Evolutionary conservation across 2,113 vertebrate genomes (phyloP).

Genomic region (Ramphastos sulfuratus): DNA sequence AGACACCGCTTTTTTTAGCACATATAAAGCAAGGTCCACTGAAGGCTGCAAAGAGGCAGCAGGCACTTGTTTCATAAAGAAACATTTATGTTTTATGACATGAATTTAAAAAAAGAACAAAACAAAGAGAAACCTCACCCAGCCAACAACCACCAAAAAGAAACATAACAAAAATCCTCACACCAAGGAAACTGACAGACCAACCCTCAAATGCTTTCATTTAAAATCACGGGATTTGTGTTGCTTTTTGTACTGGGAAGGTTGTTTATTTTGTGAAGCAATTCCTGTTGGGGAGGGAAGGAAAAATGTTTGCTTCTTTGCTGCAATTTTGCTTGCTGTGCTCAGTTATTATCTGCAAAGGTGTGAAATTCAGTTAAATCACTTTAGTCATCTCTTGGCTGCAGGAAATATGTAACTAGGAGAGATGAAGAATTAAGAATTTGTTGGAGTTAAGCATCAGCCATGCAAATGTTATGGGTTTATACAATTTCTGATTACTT

Average conservation of each 20-base stretch:
- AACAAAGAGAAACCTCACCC: background rate
- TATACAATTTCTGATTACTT: background rate
- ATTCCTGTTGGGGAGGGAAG: background rate
- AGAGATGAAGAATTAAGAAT: background rate
- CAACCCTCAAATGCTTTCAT: background rate
- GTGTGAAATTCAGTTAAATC: constrained; percentile 25
- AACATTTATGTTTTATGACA: background rate
- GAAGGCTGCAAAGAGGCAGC: rapidly evolving
- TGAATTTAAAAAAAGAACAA: background rate
- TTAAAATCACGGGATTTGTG: background rate
- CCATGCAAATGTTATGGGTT: background rate
- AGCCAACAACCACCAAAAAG: no score
- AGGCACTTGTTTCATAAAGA: background rate
- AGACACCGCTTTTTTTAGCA: background rate
- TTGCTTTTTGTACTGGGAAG: background rate
- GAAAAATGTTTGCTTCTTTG: background rate
- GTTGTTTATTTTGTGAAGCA: background rate
- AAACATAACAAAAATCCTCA: background rate
- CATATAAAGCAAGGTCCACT: rapidly evolving
- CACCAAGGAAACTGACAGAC: background rate
- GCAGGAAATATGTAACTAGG: background rate
- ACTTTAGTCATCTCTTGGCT: constrained; percentile 43
- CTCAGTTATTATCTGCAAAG: constrained; percentile 16
- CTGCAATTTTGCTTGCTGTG: constrained; percentile 9
- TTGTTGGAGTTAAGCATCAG: background rate